phyloP scores from a whole-genome alignment of 2,797 vertebrate species.

The Geotrypetes seraphini region DNA sequence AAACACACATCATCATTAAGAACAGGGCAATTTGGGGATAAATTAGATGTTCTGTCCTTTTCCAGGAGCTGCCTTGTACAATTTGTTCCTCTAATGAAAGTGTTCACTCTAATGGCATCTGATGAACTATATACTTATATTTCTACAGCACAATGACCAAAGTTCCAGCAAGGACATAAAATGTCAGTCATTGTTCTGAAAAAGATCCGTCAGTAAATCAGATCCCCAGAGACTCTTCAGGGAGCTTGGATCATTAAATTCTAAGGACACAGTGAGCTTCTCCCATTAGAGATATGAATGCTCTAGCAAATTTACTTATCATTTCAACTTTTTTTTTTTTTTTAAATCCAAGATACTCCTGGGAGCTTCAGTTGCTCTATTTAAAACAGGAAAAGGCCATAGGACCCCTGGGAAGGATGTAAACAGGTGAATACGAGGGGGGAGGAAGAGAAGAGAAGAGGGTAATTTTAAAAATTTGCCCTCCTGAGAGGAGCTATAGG shows the following conservation, averaged over 20 bases:
- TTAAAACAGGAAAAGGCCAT: too few relatives aligned
- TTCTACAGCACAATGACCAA: too few relatives aligned
- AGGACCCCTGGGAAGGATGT: too few relatives aligned
- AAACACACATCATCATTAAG: constrained; percentile 8
- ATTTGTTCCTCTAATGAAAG: background rate
- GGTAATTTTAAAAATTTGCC: too few relatives aligned
- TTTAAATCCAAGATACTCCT: too few relatives aligned
- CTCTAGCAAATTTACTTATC: background rate
- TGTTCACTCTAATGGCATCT: background rate
- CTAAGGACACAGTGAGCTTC: background rate
- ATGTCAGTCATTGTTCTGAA: too few relatives aligned
- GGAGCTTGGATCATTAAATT: background rate
- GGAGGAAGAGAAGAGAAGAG: too few relatives aligned
- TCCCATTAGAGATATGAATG: background rate
- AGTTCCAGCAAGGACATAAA: too few relatives aligned
- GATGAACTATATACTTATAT: background rate
- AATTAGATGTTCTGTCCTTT: background rate
- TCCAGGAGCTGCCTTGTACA: constrained; percentile 11
- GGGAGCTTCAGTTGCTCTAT: too few relatives aligned
- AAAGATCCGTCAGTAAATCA: background rate
- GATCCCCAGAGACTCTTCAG: background rate
- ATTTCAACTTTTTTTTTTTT: background rate
- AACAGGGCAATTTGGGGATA: constrained; percentile 20
- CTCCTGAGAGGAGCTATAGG: too few relatives aligned
- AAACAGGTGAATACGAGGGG: too few relatives aligned